These are phyloP conservation scores for Saccostrea glomerata DNA, from an alignment of 1,140 invertebrate genomes.

Conservation along the genomic window DNA sequence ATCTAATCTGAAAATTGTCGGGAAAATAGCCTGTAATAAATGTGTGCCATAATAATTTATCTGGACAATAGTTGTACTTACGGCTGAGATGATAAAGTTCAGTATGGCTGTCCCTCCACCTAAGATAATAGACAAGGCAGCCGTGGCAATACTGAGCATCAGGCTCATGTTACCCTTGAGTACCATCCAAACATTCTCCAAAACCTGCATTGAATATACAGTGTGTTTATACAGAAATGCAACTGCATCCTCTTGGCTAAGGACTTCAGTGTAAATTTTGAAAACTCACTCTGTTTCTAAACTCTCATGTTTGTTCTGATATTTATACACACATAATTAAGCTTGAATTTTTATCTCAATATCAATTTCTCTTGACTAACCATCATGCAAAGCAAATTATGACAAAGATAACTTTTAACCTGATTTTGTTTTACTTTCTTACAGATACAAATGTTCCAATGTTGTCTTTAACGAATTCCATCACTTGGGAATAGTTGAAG, in stretches of 20 bases:
- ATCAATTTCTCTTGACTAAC: no score
- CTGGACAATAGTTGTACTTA: slow-evolving; percentile 83
- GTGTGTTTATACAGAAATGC: no score
- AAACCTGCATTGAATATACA: slow-evolving; percentile 80
- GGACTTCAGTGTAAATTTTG: no score
- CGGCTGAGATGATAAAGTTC: slow-evolving; percentile 94
- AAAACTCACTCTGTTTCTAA: no score
- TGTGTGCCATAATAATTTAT: no score
- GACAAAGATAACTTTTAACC: background rate
- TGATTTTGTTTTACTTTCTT: slow-evolving; percentile 59
- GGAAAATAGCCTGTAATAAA: no score
- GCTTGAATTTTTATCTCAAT: no score
- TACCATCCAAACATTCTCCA: slow-evolving; percentile 94
- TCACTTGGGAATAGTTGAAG: slow-evolving; percentile 68
- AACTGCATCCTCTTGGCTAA: no score
- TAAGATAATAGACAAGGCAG: slow-evolving; percentile 91
- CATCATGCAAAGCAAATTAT: no score
- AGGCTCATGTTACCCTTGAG: slow-evolving; percentile 95
- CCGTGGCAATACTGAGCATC: slow-evolving; percentile 91
- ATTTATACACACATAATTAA: no score
- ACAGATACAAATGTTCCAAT: slow-evolving; percentile 93
- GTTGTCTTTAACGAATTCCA: slow-evolving; percentile 91
- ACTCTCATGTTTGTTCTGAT: no score
- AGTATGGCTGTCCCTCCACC: slow-evolving; percentile 95
- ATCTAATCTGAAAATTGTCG: no score